phyloP scores from a whole-genome alignment of 2,888 invertebrate genomes.

The Drosophila meridiana region DNA sequence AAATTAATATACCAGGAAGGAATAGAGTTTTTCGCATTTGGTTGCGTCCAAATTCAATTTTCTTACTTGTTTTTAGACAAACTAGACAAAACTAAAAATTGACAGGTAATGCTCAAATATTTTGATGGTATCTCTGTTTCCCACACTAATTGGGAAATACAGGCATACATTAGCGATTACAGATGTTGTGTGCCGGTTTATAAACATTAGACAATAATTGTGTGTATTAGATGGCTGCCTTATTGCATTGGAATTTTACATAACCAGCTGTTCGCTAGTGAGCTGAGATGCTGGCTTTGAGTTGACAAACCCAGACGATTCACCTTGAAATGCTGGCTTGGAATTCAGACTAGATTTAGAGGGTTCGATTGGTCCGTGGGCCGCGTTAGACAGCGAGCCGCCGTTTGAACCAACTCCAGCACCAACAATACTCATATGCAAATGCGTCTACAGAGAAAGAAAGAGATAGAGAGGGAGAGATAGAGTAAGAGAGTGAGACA shows the following conservation, averaged over 20 bases:
- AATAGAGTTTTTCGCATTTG: too few species aligned
- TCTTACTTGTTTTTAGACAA: neutral
- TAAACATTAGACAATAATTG: slow-evolving; percentile 38
- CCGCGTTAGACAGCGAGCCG: slow-evolving; percentile 41
- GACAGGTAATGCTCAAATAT: neutral
- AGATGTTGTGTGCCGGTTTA: slow-evolving; percentile 30
- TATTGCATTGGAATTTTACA: slow-evolving; percentile 42
- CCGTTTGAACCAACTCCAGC: slow-evolving; percentile 12
- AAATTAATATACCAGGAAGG: too few species aligned
- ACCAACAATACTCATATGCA: slow-evolving; percentile 18
- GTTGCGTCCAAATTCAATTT: too few species aligned
- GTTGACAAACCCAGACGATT: slow-evolving; percentile 51
- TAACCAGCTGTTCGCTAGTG: slow-evolving; percentile 29
- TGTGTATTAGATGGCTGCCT: slow-evolving; percentile 37
- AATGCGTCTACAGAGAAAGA: slow-evolving; percentile 1
- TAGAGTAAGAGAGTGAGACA: neutral
- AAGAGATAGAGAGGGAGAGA: neutral
- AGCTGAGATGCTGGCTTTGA: neutral
- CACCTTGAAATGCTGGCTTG: slow-evolving; percentile 66
- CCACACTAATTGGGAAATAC: slow-evolving; percentile 49
- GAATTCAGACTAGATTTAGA: slow-evolving; percentile 32
- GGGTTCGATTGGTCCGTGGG: slow-evolving; percentile 40
- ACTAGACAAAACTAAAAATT: neutral
- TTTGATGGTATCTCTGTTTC: slow-evolving; percentile 24
- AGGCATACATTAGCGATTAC: slow-evolving; percentile 18